Conservation (phyloP, 2,888 invertebrate genomes). For the Aphrophora alni region DNA sequence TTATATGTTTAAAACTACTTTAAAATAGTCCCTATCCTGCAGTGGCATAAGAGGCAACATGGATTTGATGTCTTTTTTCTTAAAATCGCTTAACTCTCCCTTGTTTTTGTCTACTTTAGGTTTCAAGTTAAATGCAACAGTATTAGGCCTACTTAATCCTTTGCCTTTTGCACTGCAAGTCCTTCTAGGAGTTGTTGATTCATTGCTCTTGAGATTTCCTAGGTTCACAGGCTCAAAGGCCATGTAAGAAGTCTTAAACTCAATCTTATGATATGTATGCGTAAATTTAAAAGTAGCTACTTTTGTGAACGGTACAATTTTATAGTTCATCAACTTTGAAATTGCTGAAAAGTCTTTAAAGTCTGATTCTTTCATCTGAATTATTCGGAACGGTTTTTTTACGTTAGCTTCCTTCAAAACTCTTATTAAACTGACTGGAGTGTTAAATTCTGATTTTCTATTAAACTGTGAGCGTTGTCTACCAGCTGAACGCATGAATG, state of each 20-base stretch:
- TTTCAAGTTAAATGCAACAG: neutral
- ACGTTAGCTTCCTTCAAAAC: constrained; percentile 11
- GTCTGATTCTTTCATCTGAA: constrained; percentile 27
- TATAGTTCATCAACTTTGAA: constrained; percentile 20
- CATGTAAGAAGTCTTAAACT: constrained; percentile 10
- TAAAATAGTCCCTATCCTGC: constrained; percentile 18
- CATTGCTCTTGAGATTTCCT: neutral
- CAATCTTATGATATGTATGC: constrained; percentile 12
- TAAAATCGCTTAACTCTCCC: constrained; percentile 20
- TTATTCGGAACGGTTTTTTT: constrained; percentile 22
- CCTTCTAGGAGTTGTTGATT: neutral
- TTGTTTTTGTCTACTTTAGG: constrained; percentile 19
- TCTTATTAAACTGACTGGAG: constrained; percentile 23
- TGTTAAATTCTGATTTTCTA: constrained; percentile 1
- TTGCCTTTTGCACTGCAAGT: neutral
- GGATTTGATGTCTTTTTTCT: constrained; percentile 23
- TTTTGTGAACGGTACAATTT: constrained; percentile 17
- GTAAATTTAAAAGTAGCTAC: neutral
- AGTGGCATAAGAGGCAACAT: constrained; percentile 23
- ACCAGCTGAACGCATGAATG: constrained; percentile 13
- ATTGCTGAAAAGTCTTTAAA: constrained; percentile 23
- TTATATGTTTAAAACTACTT: constrained; percentile 22
- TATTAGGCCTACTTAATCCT: constrained; percentile 2
- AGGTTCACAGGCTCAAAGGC: neutral
- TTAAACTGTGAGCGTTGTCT: neutral